Evolutionary conservation across 1,140 invertebrate species (phyloP), one percentile per base, ranked within the genome.

Genomic region (Lordiphosa collinella): DNA sequence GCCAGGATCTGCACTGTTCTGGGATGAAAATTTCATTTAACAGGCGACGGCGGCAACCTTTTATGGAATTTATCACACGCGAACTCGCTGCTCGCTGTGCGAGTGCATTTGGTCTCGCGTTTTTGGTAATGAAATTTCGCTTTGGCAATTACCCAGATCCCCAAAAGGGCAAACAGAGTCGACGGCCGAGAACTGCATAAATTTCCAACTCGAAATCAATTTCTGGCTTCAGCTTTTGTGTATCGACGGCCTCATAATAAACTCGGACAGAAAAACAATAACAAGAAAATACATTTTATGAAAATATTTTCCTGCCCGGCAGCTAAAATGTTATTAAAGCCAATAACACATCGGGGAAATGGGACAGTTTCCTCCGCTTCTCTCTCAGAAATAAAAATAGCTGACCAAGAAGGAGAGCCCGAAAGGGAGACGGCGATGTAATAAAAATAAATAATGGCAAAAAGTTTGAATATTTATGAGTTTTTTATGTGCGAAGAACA

Each of bases 241-340:
- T 52, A 63, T 32, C 32, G 36, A 41, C 35, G 12, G 29, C 46
- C 43, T 43, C 22, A 49, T 50, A 43, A 62, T 49, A 49, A 62
- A 56, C 44, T 55, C 13, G 11, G 32, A 47, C 10, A 43, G 40
- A 40, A 38, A 37, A 29, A 40, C 40, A 6, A 13, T 31, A 18
- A 32, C 38, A 64, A 56, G 57, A 63, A 68, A 41, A 62, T 31
- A 71, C 50, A 71, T 57, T 76, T 76, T 76, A 44, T 48, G 54
- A 67, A 76, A 71, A 71, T 78, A 71, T 76, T 66, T 54, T 41
- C 50, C 44, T 76, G 66, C 61, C 72, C 58, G 51, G 66, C 73
- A 78, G 73, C 73, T 76, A 76, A 76, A 76, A 76, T 76, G 66
- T 76, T 76, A 76, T 76, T 71, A 76, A 76, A 76, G 73, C 76